phyloP scores from a whole-genome alignment of 2,888 invertebrate genomes.

The Megaustenia siamemsis region DNA sequence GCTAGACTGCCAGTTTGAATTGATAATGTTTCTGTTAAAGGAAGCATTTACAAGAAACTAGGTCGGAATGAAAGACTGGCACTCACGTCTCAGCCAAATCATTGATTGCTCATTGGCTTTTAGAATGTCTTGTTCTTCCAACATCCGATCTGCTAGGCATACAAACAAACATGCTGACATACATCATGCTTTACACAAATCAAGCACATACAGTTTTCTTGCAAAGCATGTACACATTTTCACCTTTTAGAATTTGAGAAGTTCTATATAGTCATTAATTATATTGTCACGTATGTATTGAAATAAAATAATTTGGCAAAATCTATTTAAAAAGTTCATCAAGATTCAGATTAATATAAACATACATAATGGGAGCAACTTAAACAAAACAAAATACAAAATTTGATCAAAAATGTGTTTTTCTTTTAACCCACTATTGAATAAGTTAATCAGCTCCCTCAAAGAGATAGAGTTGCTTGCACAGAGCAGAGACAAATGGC shows the following conservation, averaged over 20 bases:
- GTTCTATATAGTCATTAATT: background rate
- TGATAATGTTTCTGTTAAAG: background rate
- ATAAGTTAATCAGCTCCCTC: too few relatives aligned
- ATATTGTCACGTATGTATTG: background rate
- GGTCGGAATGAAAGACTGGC: background rate
- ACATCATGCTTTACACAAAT: background rate
- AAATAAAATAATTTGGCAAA: background rate
- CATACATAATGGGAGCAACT: background rate
- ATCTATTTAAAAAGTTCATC: background rate
- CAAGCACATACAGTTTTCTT: background rate
- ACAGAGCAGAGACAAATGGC: too few relatives aligned
- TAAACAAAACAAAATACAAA: background rate
- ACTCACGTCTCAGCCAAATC: conserved; percentile 73
- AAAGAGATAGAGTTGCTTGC: too few relatives aligned
- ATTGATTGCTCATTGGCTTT: conserved; percentile 68
- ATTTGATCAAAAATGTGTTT: background rate
- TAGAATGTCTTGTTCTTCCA: conserved; percentile 72
- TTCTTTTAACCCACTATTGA: background rate
- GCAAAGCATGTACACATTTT: too few relatives aligned
- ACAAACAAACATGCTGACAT: conserved; percentile 36
- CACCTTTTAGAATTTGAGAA: background rate
- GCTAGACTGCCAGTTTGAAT: background rate
- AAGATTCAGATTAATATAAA: background rate
- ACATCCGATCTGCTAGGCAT: conserved; percentile 67
- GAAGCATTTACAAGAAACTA: background rate